A percentile compares a stretch with the other conserved stretches of the same genome.
These are phyloP conservation scores for Ophthalmolycus amberensis DNA, from an alignment of 2,113 vertebrate species.

Conservation along the genomic window DNA sequence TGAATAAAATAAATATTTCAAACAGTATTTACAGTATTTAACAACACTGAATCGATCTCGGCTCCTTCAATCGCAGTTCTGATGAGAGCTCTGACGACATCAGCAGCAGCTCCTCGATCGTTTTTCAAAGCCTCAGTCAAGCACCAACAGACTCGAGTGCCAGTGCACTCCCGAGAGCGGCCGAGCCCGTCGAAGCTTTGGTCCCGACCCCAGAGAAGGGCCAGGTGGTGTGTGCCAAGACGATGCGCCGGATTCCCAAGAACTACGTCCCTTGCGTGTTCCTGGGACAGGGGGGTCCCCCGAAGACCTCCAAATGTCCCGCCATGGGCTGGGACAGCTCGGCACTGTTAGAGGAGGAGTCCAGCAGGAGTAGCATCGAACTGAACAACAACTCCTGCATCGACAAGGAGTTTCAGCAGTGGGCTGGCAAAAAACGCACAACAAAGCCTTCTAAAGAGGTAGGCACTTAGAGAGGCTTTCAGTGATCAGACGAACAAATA, in stretches of 20 bases:
- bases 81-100: constrained; percentile 76
- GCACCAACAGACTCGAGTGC: constrained; percentile 34
- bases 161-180: constrained; percentile 9
- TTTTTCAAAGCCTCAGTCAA: constrained; percentile 87
- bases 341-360: constrained; percentile 61
- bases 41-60: background rate
- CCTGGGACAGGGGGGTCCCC: constrained; percentile 64
- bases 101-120: constrained; percentile 84
- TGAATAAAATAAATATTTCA: background rate
- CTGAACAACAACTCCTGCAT: constrained; percentile 76
- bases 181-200: constrained; percentile 30
- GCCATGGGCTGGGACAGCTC: constrained; percentile 69
- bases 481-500: background rate
- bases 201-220: constrained; percentile 48
- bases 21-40: background rate
- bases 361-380: constrained; percentile 67
- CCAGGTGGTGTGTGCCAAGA: constrained; percentile 72
- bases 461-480: background rate
- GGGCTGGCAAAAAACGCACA: constrained; percentile 65
- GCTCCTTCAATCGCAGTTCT: constrained; percentile 42
- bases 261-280: constrained; percentile 85
- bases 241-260: constrained; percentile 54
- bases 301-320: constrained; percentile 67
- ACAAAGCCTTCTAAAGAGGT: constrained; percentile 73
- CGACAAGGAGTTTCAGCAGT: constrained; percentile 64